These are phyloP conservation scores for Catocala fraxini DNA, from an alignment of 2,888 invertebrate genomes.

Conservation along the genomic window DNA sequence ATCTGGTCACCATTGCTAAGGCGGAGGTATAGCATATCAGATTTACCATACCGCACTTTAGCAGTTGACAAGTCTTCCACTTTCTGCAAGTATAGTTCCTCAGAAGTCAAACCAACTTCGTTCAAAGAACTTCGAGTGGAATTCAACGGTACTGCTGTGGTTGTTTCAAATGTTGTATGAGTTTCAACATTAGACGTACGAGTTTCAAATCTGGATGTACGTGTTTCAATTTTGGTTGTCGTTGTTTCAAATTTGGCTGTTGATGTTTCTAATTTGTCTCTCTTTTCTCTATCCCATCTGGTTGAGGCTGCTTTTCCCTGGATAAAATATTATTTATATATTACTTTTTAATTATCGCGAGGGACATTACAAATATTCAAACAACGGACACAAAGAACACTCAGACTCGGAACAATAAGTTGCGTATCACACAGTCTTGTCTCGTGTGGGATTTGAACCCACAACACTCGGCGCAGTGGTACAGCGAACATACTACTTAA, in stretches of 20 bases:
- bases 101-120: constrained; percentile 16
- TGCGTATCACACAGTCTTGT: too few relatives aligned
- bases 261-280: too few relatives aligned
- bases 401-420: too few relatives aligned
- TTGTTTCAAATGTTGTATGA: neutral
- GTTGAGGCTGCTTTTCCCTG: constrained; percentile 58
- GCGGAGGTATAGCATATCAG: constrained; percentile 54
- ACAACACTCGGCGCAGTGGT: too few relatives aligned
- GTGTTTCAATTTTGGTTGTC: neutral
- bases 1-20: constrained; percentile 62
- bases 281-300: too few relatives aligned
- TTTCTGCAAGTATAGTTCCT: constrained; percentile 52
- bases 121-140: neutral
- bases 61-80: constrained; percentile 61
- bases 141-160: neutral
- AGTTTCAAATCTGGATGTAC: neutral
- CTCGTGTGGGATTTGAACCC: too few relatives aligned
- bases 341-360: too few relatives aligned
- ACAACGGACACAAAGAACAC: too few relatives aligned
- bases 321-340: constrained; percentile 20
- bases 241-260: too few relatives aligned
- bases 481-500: too few relatives aligned
- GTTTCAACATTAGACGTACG: neutral
- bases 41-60: constrained; percentile 54
- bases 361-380: too few relatives aligned